Evolutionary conservation across 1,140 invertebrate species (phyloP).

Genomic region (Coptotermes formosanus): DNA sequence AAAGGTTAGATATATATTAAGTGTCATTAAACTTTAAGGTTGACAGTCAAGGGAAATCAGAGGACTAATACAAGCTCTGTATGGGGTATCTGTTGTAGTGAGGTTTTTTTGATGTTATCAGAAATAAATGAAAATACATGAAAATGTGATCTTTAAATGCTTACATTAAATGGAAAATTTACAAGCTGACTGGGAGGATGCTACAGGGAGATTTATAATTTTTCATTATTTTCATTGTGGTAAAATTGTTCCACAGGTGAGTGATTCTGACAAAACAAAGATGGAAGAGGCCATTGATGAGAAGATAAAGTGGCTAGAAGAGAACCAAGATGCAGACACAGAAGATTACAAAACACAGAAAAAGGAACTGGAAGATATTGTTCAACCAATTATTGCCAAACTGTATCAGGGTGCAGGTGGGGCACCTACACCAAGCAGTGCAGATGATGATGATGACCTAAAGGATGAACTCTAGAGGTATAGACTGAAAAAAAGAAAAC

Average conservation of each 20-base stretch:
- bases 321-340: conserved; percentile 89
- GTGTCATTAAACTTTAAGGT: not conserved
- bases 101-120: too few relatives aligned
- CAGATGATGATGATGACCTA: conserved; percentile 70
- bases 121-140: too few relatives aligned
- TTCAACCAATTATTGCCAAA: conserved; percentile 97
- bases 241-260: conserved; percentile 50
- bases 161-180: too few relatives aligned
- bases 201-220: too few relatives aligned
- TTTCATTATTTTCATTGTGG: too few relatives aligned
- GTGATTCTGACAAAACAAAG: conserved; percentile 90
- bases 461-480: conserved; percentile 78
- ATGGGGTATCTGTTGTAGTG: too few relatives aligned
- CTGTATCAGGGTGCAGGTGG: conserved; percentile 86
- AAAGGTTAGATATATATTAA: conserved; percentile 59
- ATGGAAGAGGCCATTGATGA: conserved; percentile 96
- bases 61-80: not conserved
- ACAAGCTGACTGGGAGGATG: too few relatives aligned
- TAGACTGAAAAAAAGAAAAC: not conserved
- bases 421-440: conserved; percentile 64
- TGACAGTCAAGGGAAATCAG: not conserved
- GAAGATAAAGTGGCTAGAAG: conserved; percentile 97
- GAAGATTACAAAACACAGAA: conserved; percentile 97
- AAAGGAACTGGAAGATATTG: conserved; percentile 93
- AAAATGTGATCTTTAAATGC: too few relatives aligned